phyloP scores from a whole-genome alignment of 2,797 vertebrate genomes.

The Pitangus sulphuratus region DNA sequence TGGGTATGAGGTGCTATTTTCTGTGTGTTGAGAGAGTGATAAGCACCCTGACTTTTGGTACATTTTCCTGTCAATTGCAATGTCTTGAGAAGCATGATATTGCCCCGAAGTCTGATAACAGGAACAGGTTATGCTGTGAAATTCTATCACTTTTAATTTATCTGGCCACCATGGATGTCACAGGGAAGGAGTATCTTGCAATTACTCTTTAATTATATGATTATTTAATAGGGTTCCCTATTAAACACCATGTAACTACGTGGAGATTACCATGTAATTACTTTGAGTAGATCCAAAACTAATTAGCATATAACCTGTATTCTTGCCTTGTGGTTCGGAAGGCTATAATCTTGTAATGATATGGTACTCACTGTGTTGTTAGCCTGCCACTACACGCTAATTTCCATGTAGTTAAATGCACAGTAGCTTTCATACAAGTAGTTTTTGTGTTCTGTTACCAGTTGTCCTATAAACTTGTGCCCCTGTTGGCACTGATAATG shows the following conservation, averaged over 20 bases:
- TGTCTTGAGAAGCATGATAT: not conserved
- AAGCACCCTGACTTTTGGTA: not conserved
- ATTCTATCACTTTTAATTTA: slow-evolving; percentile 27
- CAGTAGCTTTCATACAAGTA: slow-evolving; percentile 56
- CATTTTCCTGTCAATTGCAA: not conserved
- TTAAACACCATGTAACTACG: slow-evolving; percentile 53
- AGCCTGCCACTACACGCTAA: slow-evolving; percentile 68
- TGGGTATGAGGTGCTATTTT: not conserved
- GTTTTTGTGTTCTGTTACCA: slow-evolving; percentile 17
- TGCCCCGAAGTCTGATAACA: not conserved
- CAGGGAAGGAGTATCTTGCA: slow-evolving; percentile 35
- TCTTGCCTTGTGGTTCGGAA: slow-evolving; percentile 56
- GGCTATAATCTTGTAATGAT: slow-evolving; percentile 75
- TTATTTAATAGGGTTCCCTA: slow-evolving; percentile 49
- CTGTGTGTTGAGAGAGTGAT: not conserved
- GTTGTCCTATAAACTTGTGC: slow-evolving; percentile 29
- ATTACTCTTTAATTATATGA: slow-evolving; percentile 59
- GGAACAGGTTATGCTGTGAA: not conserved
- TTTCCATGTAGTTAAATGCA: slow-evolving; percentile 67
- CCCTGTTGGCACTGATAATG: slow-evolving; percentile 11
- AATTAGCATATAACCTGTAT: slow-evolving; percentile 77
- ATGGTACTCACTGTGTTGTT: slow-evolving; percentile 67
- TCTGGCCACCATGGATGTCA: slow-evolving; percentile 6
- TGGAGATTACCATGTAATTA: slow-evolving; percentile 78
- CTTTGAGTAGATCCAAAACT: slow-evolving; percentile 72